Conservation (phyloP, 2,797 vertebrate genomes). For the Sandelia bainsii region DNA sequence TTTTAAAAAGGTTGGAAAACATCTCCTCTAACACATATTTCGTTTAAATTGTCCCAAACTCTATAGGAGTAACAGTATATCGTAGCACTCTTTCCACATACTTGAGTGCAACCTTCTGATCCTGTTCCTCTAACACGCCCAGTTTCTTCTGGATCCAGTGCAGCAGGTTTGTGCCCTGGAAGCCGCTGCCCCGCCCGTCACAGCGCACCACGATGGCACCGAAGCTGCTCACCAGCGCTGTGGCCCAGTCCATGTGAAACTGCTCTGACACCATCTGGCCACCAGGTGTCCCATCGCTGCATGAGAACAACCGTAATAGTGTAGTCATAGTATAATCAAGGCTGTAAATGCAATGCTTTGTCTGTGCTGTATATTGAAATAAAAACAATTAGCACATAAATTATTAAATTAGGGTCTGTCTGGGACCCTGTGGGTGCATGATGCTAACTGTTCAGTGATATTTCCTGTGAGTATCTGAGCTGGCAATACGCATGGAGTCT, state of each 20-base stretch:
- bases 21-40: too few relatives aligned
- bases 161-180: constrained; percentile 94
- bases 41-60: background rate
- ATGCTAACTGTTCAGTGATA: background rate
- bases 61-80: too few relatives aligned
- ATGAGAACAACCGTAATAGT: background rate
- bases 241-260: constrained; percentile 92
- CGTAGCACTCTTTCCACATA: constrained; percentile 53
- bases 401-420: background rate
- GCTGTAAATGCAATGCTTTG: too few relatives aligned
- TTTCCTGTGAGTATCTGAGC: background rate
- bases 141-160: constrained; percentile 90
- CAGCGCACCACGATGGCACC: constrained; percentile 89
- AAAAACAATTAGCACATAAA: background rate
- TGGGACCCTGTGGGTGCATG: background rate
- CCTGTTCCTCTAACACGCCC: constrained; percentile 91
- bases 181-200: constrained; percentile 94
- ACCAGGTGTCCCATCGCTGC: constrained; percentile 90
- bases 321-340: background rate
- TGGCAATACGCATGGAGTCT: too few relatives aligned
- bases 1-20: too few relatives aligned
- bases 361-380: background rate
- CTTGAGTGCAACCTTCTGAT: constrained; percentile 91
- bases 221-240: constrained; percentile 93
- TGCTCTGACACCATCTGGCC: constrained; percentile 92